Conservation (phyloP, 2,888 invertebrate species). For the Ophraella communa region DNA sequence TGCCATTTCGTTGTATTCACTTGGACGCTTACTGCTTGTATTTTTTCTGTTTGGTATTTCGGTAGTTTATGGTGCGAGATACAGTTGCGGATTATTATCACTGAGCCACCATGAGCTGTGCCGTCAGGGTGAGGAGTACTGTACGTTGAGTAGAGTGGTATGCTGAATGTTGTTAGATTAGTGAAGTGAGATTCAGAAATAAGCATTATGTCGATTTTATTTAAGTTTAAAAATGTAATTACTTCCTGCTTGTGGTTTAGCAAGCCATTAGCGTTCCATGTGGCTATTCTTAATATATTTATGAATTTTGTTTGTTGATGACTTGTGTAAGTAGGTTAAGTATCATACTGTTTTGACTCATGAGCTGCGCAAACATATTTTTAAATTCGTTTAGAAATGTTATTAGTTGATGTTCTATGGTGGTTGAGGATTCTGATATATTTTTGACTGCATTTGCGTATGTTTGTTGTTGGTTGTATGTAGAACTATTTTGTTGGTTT, state of each 20-base stretch:
- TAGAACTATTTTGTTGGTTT: not conserved
- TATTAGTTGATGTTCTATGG: not conserved
- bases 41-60: no score
- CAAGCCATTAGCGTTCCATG: conserved; percentile 20
- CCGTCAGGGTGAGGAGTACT: no score
- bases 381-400: conserved; percentile 12
- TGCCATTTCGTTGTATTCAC: no score
- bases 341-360: not conserved
- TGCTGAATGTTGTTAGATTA: no score
- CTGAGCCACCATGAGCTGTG: no score
- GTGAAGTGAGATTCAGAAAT: conserved; percentile 4
- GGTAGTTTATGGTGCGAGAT: no score
- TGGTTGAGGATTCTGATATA: no score
- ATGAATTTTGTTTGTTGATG: no score
- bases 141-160: no score
- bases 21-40: no score
- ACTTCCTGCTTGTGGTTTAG: conserved; percentile 12
- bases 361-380: not conserved
- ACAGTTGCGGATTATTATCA: no score
- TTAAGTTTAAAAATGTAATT: conserved; percentile 5
- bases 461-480: not conserved
- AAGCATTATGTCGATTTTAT: conserved; percentile 1
- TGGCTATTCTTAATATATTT: conserved; percentile 8
- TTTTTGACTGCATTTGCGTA: not conserved
- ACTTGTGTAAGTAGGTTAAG: not conserved